phyloP scores from a whole-genome alignment of 2,888 invertebrate genomes.

The Tryphoninae sp. region DNA sequence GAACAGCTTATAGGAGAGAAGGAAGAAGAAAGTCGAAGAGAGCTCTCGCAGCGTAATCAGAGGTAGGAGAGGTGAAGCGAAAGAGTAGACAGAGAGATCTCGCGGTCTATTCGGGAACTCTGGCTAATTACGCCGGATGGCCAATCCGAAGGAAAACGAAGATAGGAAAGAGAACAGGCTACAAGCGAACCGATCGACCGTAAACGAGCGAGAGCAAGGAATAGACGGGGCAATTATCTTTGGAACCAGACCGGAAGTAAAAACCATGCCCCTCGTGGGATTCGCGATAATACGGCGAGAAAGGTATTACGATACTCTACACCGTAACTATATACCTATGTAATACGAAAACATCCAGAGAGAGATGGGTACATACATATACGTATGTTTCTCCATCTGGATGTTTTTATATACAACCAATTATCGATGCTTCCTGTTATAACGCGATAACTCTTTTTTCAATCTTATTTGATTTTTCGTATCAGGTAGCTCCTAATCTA shows the following conservation, averaged over 20 bases:
- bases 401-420: slow-evolving; percentile 31
- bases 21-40: slow-evolving; percentile 16
- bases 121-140: slow-evolving; percentile 59
- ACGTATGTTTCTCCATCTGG: background rate
- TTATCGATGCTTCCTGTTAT: slow-evolving; percentile 1
- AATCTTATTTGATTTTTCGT: too few relatives aligned
- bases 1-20: slow-evolving; percentile 28
- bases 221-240: slow-evolving; percentile 62
- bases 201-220: slow-evolving; percentile 51
- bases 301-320: slow-evolving; percentile 8
- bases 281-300: slow-evolving; percentile 51
- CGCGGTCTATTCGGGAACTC: slow-evolving; percentile 57
- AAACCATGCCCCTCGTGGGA: slow-evolving; percentile 51
- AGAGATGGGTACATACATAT: background rate
- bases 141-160: slow-evolving; percentile 53
- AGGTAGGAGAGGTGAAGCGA: slow-evolving; percentile 42
- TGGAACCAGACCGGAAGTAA: slow-evolving; percentile 60
- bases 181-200: slow-evolving; percentile 62
- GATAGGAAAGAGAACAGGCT: slow-evolving; percentile 12
- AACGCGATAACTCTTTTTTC: too few relatives aligned
- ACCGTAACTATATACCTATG: background rate
- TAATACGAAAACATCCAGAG: background rate
- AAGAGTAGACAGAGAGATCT: slow-evolving; percentile 16
- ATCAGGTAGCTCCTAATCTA: too few relatives aligned
- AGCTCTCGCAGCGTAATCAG: slow-evolving; percentile 45